phyloP scores from a whole-genome alignment of 2,888 invertebrate species.

The Hemaris fuciformis region DNA sequence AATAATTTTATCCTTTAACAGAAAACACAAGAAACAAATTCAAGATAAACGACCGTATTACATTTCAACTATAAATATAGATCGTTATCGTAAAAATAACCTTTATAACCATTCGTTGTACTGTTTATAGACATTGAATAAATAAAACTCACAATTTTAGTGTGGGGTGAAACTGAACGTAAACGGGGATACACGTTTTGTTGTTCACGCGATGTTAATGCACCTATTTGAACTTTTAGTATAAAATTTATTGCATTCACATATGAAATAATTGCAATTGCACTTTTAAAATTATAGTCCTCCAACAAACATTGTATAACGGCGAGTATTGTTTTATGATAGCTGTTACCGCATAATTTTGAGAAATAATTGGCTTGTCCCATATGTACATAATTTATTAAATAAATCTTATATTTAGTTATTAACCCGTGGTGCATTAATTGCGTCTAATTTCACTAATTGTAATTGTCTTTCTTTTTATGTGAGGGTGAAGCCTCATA shows the following conservation, averaged over 20 bases:
- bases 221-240: background rate
- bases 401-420: too few species aligned
- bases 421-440: too few species aligned
- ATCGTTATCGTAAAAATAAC: conserved; percentile 6
- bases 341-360: too few species aligned
- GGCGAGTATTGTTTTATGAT: too few species aligned
- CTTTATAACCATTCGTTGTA: background rate
- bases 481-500: too few species aligned
- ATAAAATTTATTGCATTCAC: background rate
- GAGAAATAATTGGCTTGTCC: too few species aligned
- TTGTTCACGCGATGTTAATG: background rate
- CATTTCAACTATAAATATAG: background rate
- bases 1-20: background rate
- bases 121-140: background rate
- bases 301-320: too few species aligned
- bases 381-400: too few species aligned
- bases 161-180: background rate
- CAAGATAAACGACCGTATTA: background rate
- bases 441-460: too few species aligned
- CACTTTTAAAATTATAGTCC: too few species aligned
- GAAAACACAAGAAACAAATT: background rate
- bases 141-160: background rate
- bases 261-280: too few species aligned
- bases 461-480: too few species aligned
- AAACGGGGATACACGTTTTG: background rate